Conservation (phyloP, 2,113 vertebrate species). For the Merops nubicus region DNA sequence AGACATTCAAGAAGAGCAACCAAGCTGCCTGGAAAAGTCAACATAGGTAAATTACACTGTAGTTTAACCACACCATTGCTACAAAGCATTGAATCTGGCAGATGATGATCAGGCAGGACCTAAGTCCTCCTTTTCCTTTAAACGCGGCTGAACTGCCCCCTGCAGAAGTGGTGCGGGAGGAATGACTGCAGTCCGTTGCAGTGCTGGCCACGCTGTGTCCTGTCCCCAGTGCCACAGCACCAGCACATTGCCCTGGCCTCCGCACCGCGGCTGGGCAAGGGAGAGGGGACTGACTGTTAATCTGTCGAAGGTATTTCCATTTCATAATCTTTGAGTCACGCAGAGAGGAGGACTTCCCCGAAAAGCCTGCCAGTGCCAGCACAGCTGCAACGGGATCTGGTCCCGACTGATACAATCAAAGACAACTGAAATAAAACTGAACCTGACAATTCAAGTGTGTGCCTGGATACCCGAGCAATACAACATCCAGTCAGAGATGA, state of each 20-base stretch:
- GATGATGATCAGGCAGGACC: accelerated
- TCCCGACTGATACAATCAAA: not conserved
- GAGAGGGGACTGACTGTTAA: not conserved
- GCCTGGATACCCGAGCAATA: not conserved
- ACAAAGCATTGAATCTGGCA: not conserved
- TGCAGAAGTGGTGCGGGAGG: not conserved
- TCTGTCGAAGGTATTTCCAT: not conserved
- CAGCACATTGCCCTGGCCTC: accelerated
- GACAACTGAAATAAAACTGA: not conserved
- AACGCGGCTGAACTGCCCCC: accelerated
- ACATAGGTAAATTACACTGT: no score
- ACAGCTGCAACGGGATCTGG: not conserved
- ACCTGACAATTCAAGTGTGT: not conserved
- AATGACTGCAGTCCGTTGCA: not conserved
- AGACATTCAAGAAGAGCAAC: not conserved
- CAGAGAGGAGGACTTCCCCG: not conserved
- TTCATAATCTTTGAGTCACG: not conserved
- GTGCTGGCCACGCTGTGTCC: accelerated
- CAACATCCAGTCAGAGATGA: conserved; percentile 45
- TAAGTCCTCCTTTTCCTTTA: not conserved
- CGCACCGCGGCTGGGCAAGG: not conserved
- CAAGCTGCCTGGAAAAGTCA: not conserved
- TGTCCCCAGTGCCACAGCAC: no score
- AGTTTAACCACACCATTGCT: not conserved
- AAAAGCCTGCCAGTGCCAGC: not conserved